Evolutionary conservation across 2,797 vertebrate genomes (phyloP).

Genomic region (Eurystomus glaucurus): DNA sequence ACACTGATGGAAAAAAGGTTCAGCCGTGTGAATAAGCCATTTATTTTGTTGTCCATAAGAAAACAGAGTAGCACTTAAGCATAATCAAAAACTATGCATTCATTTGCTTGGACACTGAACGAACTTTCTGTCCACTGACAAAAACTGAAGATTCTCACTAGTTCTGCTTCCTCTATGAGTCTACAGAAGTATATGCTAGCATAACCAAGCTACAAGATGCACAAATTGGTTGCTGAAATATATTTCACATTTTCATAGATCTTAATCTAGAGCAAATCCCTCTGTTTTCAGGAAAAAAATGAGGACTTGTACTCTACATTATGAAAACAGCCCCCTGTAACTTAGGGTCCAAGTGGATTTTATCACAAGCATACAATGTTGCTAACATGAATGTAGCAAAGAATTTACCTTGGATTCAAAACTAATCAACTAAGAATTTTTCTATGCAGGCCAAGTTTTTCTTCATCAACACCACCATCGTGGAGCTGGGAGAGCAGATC

Average conservation of each 20-base stretch:
- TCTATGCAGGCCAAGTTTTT: neutral
- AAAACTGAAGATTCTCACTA: neutral
- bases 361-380: neutral
- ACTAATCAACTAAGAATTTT: neutral
- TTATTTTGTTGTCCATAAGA: neutral
- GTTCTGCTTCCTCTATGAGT: neutral
- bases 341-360: neutral
- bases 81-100: neutral
- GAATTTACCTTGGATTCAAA: neutral
- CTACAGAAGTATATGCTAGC: neutral
- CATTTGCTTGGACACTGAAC: neutral
- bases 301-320: neutral
- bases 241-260: accelerated
- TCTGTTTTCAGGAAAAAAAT: neutral
- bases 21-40: neutral
- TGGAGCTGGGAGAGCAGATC: neutral
- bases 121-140: neutral
- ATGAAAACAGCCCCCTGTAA: neutral
- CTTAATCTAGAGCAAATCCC: neutral
- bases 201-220: neutral
- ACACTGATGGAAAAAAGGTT: neutral
- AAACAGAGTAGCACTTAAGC: neutral
- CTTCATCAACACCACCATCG: neutral
- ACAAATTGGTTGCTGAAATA: neutral
- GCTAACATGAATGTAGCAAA: accelerated